phyloP scores from a whole-genome alignment of 2,797 vertebrate species.

The Cetoscarus ocellatus region DNA sequence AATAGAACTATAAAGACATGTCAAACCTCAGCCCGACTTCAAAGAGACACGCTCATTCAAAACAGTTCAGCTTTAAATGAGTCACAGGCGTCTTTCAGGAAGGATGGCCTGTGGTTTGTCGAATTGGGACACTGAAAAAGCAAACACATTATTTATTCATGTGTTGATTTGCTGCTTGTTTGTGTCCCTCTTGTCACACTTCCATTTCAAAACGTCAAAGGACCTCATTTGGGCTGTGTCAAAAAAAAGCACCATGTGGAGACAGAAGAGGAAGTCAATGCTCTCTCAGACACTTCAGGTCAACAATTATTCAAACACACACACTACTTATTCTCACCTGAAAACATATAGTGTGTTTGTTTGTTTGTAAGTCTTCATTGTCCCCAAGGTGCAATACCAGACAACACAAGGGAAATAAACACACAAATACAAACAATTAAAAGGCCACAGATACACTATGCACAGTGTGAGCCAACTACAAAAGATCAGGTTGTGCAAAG shows the following conservation, averaged over 20 bases:
- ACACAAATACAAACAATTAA: too few relatives aligned
- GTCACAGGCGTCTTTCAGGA: constrained; percentile 64
- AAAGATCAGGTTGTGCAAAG: too few relatives aligned
- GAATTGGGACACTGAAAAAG: constrained; percentile 73
- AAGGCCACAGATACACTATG: too few relatives aligned
- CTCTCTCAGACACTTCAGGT: not conserved
- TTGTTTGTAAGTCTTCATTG: too few relatives aligned
- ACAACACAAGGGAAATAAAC: too few relatives aligned
- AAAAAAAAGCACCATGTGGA: constrained; percentile 42
- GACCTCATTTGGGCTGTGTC: constrained; percentile 65
- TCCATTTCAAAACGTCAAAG: constrained; percentile 72
- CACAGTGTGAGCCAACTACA: too few relatives aligned
- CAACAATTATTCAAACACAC: too few relatives aligned
- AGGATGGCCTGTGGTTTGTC: constrained; percentile 61
- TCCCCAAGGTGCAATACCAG: too few relatives aligned
- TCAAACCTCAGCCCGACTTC: constrained; percentile 57
- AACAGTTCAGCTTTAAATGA: constrained; percentile 66
- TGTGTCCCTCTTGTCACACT: constrained; percentile 71
- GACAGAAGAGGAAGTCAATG: constrained; percentile 16
- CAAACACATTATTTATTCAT: constrained; percentile 79
- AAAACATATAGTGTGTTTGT: too few relatives aligned
- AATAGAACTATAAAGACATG: constrained; percentile 58
- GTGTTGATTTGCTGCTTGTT: constrained; percentile 72
- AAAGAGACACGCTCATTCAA: constrained; percentile 61
- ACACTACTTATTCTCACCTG: too few relatives aligned